These are phyloP conservation scores for Hippotragus niger DNA, from an alignment of 2,113 vertebrate species.

Conservation along the genomic window DNA sequence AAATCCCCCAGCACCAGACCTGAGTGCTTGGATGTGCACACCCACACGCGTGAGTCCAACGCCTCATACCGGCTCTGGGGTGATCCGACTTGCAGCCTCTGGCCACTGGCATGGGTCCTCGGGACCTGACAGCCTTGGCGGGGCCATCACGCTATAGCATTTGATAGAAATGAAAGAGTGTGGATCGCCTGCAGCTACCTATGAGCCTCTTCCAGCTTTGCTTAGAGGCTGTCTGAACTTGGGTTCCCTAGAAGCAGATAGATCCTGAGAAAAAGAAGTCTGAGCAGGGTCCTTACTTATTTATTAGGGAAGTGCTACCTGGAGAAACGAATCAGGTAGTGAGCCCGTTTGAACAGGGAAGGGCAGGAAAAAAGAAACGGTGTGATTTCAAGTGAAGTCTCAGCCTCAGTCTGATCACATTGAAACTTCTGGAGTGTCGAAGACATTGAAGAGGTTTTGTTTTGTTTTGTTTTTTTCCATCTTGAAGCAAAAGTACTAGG, in stretches of 20 bases:
- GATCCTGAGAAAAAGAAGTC: not conserved
- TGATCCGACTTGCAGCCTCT: not conserved
- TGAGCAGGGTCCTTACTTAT: not conserved
- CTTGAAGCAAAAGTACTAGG: not conserved
- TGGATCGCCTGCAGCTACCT: not conserved
- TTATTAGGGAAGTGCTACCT: not conserved
- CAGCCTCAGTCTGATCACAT: not conserved
- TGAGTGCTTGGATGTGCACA: not conserved
- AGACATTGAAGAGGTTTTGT: not conserved
- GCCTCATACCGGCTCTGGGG: rapidly evolving
- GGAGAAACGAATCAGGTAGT: not conserved
- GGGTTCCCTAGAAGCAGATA: not conserved
- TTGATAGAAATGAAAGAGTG: not conserved
- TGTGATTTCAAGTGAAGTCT: not conserved
- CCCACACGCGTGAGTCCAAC: rapidly evolving
- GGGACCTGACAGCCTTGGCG: rapidly evolving
- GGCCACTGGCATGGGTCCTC: not conserved
- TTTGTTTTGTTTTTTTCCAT: too few relatives aligned
- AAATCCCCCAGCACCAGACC: not conserved
- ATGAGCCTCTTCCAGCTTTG: not conserved
- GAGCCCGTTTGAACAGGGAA: not conserved
- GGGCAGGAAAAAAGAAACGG: not conserved
- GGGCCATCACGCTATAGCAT: not conserved
- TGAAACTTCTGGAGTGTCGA: not conserved
- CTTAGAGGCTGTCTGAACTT: not conserved